A percentile compares a stretch with the other conserved stretches of the same genome.
Conservation (phyloP, 2,888 invertebrate genomes). For the Thumatha senex region DNA sequence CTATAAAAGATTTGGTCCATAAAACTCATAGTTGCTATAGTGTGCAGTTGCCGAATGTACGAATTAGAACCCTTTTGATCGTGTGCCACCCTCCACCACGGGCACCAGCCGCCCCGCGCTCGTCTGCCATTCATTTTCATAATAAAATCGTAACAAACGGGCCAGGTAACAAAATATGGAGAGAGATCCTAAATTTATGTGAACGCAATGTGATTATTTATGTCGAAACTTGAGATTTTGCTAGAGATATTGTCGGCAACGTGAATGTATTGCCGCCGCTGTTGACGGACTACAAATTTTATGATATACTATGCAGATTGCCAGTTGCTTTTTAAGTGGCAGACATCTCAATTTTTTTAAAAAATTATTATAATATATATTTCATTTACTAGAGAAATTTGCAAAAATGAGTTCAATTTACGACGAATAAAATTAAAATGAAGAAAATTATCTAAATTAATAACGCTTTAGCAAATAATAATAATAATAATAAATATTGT, state of each 20-base stretch:
- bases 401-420: no score
- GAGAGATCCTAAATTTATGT: conserved; percentile 76
- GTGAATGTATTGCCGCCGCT: conserved; percentile 27
- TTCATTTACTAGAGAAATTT: no score
- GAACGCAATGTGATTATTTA: conserved; percentile 72
- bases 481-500: no score
- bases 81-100: conserved; percentile 43
- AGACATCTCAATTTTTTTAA: no score
- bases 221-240: conserved; percentile 64
- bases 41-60: conserved; percentile 73
- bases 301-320: conserved; percentile 19
- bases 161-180: conserved; percentile 82
- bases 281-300: conserved; percentile 32
- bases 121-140: conserved; percentile 82
- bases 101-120: conserved; percentile 40
- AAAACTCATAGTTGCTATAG: conserved; percentile 80
- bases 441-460: no score
- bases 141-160: conserved; percentile 83
- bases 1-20: conserved; percentile 81
- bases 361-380: conserved; percentile 28
- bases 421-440: no score
- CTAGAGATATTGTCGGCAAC: conserved; percentile 46
- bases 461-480: no score
- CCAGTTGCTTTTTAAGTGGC: no score
- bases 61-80: conserved; percentile 83